Conservation (phyloP, 2,888 invertebrate species). For the Scaptomyza reducta region DNA sequence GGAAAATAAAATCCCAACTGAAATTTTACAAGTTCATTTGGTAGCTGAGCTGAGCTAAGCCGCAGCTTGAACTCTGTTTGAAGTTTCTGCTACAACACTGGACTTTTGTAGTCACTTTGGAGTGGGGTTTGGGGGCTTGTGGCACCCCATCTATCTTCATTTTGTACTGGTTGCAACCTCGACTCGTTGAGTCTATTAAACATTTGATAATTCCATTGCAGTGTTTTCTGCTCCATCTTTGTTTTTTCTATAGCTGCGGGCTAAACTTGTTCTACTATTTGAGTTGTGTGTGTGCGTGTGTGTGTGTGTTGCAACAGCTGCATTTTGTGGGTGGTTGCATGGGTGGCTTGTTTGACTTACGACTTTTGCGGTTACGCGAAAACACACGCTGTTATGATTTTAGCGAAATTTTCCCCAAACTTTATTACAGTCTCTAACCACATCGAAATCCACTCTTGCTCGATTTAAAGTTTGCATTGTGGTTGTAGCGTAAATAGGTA, state of each 20-base stretch:
- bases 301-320: slow-evolving; percentile 45
- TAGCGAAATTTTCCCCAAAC: slow-evolving; percentile 48
- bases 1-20: slow-evolving; percentile 25
- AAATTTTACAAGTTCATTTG: slow-evolving; percentile 63
- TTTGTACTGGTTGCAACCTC: slow-evolving; percentile 38
- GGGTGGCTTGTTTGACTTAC: slow-evolving; percentile 66
- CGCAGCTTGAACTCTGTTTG: slow-evolving; percentile 44
- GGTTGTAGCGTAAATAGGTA: slow-evolving; percentile 63
- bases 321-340: slow-evolving; percentile 30
- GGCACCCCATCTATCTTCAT: slow-evolving; percentile 57
- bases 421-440: slow-evolving; percentile 37
- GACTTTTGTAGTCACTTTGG: slow-evolving; percentile 12
- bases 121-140: too few relatives aligned
- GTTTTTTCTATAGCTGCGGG: slow-evolving; percentile 30
- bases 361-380: slow-evolving; percentile 69
- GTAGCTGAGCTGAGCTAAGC: slow-evolving; percentile 46
- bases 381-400: slow-evolving; percentile 71
- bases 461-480: slow-evolving; percentile 53
- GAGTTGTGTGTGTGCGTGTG: slow-evolving; percentile 56
- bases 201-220: slow-evolving; percentile 72
- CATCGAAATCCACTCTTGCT: background rate
- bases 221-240: slow-evolving; percentile 15
- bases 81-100: slow-evolving; percentile 24
- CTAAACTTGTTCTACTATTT: slow-evolving; percentile 63
- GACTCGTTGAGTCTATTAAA: slow-evolving; percentile 65